Evolutionary conservation across 1,140 invertebrate genomes (phyloP).

Genomic region (Temnothorax longispinosus): DNA sequence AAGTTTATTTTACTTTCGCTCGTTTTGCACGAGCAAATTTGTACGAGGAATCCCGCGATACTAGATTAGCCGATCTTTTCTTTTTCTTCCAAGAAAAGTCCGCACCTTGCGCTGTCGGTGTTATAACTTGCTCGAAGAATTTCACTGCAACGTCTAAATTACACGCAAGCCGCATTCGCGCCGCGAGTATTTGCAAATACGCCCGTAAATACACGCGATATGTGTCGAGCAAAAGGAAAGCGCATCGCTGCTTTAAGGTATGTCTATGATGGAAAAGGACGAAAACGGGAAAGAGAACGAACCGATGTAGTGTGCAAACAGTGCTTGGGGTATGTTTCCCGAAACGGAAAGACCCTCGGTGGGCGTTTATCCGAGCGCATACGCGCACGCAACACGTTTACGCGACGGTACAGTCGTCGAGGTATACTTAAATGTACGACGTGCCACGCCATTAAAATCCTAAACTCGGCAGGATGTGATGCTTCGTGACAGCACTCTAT

Average conservation of each 20-base stretch:
- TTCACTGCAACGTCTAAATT: constrained; percentile 29
- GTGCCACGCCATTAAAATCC: constrained; percentile 37
- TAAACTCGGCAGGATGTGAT: not conserved
- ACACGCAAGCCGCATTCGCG: not conserved
- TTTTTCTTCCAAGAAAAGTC: not conserved
- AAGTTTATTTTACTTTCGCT: not conserved
- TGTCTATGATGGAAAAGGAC: constrained; percentile 60
- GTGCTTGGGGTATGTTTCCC: constrained; percentile 79
- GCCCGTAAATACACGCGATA: constrained; percentile 29
- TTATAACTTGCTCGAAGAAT: constrained; percentile 6
- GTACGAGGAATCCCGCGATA: not conserved
- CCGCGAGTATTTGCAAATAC: not conserved
- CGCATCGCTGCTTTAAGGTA: constrained; percentile 57
- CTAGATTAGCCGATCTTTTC: not conserved
- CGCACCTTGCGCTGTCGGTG: not conserved
- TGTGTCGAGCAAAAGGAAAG: constrained; percentile 6
- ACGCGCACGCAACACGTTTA: constrained; percentile 69
- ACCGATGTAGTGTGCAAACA: constrained; percentile 79
- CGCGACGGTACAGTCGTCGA: constrained; percentile 54
- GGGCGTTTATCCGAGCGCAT: constrained; percentile 76
- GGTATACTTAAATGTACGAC: constrained; percentile 46
- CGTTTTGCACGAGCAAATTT: not conserved
- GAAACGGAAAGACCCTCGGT: constrained; percentile 82
- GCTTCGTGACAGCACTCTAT: not conserved
- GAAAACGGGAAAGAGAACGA: constrained; percentile 72